phyloP scores from a whole-genome alignment of 2,888 invertebrate genomes.

The Drosophila setosimentum region DNA sequence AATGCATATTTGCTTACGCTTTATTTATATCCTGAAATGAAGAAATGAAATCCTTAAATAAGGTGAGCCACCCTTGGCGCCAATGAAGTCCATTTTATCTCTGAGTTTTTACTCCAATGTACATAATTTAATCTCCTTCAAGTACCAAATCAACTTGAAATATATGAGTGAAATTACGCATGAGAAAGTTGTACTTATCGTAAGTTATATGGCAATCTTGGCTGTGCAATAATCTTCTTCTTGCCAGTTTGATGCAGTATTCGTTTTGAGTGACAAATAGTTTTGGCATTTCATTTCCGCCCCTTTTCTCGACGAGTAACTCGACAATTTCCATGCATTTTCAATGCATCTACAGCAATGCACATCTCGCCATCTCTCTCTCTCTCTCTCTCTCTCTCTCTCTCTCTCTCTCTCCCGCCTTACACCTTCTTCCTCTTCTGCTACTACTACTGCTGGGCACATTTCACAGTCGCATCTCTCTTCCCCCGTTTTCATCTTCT shows the following conservation, averaged over 20 bases:
- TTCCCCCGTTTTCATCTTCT: not conserved
- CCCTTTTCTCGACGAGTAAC: constrained; percentile 2
- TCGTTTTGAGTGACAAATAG: constrained; percentile 49
- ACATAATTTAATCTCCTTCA: not conserved
- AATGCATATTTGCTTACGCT: too few species aligned
- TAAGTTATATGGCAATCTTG: not conserved
- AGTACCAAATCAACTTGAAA: not conserved
- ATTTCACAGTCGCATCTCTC: not conserved
- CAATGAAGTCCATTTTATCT: too few species aligned
- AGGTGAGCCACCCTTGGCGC: too few species aligned
- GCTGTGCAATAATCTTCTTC: not conserved
- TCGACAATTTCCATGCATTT: constrained; percentile 40
- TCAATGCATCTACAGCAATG: not conserved
- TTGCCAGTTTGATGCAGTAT: constrained; percentile 21
- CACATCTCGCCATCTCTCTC: not conserved
- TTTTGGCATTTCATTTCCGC: constrained; percentile 38
- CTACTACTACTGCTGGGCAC: constrained; percentile 18
- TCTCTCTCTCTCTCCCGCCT: not conserved
- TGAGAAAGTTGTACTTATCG: not conserved
- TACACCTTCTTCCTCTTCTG: not conserved
- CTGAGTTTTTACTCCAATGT: not conserved
- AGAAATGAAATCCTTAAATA: too few species aligned
- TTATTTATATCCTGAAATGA: too few species aligned
- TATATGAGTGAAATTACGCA: not conserved
- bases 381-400: not conserved